Conservation (phyloP, 2,888 invertebrate species). For the Acanthosepion lycidas region DNA sequence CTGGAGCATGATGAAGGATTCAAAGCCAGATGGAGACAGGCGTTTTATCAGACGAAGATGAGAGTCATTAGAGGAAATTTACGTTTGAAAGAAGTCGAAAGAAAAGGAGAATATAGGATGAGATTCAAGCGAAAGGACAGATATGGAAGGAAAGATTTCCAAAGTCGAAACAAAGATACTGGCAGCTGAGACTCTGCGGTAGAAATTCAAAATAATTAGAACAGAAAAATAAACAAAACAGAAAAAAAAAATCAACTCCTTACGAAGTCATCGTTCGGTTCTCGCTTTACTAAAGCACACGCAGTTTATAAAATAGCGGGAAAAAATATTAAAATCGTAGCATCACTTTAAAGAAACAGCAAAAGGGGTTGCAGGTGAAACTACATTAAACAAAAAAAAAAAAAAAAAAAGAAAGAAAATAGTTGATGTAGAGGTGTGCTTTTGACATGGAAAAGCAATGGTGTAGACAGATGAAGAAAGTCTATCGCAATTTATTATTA, state of each 20-base stretch:
- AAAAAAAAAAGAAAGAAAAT: background rate
- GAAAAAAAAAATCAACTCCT: background rate
- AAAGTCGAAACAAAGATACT: constrained; percentile 5
- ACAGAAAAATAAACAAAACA: background rate
- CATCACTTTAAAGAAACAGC: background rate
- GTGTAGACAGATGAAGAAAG: too few species aligned
- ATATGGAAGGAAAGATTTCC: background rate
- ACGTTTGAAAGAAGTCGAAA: too few species aligned
- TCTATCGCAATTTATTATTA: too few species aligned
- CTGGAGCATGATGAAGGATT: background rate
- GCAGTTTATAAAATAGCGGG: background rate
- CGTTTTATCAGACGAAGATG: too few species aligned
- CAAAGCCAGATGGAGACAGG: too few species aligned
- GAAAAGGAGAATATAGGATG: too few species aligned
- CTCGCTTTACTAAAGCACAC: background rate
- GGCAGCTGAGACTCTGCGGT: background rate
- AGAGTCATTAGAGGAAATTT: too few species aligned
- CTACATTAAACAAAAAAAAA: background rate
- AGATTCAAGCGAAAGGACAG: background rate
- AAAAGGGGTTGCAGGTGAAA: background rate
- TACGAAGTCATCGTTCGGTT: background rate
- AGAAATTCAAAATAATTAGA: background rate
- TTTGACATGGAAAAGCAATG: too few species aligned
- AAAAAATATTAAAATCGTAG: background rate
- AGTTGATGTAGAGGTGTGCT: background rate